These are phyloP conservation scores for Electrophaes corylata DNA, from an alignment of 2,888 invertebrate species.

Conservation along the genomic window DNA sequence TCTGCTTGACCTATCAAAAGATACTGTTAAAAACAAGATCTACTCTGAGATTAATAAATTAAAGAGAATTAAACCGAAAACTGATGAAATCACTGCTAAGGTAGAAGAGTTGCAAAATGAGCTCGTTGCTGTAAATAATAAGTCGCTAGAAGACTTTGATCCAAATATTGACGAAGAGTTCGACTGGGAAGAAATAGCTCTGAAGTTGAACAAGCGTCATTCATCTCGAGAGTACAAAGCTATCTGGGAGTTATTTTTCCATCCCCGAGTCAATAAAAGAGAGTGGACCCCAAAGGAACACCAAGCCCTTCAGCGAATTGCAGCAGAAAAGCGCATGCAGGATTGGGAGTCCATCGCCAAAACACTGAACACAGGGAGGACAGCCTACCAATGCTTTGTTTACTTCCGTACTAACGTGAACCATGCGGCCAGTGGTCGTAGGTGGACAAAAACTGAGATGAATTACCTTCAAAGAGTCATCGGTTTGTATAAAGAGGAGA, in stretches of 20 bases:
- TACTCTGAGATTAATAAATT: constrained; percentile 51
- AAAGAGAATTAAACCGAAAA: constrained; percentile 33
- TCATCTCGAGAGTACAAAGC: constrained; percentile 86
- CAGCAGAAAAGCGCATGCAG: constrained; percentile 69
- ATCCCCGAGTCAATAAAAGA: constrained; percentile 86
- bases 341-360: constrained; percentile 88
- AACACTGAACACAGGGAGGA: constrained; percentile 82
- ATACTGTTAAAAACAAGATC: constrained; percentile 48
- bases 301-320: constrained; percentile 54
- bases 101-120: constrained; percentile 48
- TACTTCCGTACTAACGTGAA: constrained; percentile 84
- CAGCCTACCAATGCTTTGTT: constrained; percentile 88
- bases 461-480: constrained; percentile 85
- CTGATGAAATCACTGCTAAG: constrained; percentile 33
- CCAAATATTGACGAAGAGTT: constrained; percentile 72
- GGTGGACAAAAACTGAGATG: constrained; percentile 89
- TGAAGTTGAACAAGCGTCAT: constrained; percentile 80
- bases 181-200: constrained; percentile 85
- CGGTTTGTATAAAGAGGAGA: constrained; percentile 85
- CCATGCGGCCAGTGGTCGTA: constrained; percentile 56
- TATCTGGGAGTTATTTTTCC: constrained; percentile 89
- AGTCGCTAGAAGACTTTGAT: constrained; percentile 55
- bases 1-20: constrained; percentile 68
- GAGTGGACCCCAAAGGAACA: constrained; percentile 65
- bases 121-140: constrained; percentile 47